Base-by-base conservation (phyloP, 92 coral and sea anemone genomes). In the Palythoa grandis region DNA sequence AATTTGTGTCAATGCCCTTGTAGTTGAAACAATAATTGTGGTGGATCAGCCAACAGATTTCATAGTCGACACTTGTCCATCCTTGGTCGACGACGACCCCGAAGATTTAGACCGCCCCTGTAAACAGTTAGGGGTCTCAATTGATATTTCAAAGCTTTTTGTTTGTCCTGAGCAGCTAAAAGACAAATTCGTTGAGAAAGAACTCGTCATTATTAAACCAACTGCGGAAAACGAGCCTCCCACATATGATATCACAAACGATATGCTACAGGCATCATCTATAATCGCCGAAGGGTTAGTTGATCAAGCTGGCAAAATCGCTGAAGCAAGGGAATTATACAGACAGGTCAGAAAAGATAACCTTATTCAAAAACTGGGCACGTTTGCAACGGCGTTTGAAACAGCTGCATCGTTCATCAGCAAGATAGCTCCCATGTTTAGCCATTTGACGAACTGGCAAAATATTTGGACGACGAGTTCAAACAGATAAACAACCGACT, bases 1-100 rank as follows among this genome's bases (percentile, higher is more conserved):
- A 52, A 83, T 83, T 38, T 83, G 87, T 39, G 83, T 83, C 52
- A 29, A 83, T 8, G 85, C 87, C 37, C 87, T 83, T n/a, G 87
- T 83, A n/a, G 66, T 83, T 4, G 76, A 83, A 35, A 83, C 87
- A 63, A 37, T 29, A 13, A 52, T 72, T 1, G 35, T 83, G 57
- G 77, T 83, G n/a, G 87, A 83, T 52, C 56, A 52, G 56, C 56
- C 5, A 52, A 52, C 56, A 52, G 56, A 52, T 52, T 52, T 52
- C 56, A 52, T 52, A 11, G n/a, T n/a, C n/a, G 11, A 52, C 56
- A 52, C 56, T 11, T 52, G 56, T 52, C 56, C 56, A 5, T 52
- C 56, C 56, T 52, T 11, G 56, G 5, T 11, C n/a, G n/a, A n/a
- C n/a, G n/a, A n/a, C n/a, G n/a, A n/a, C 56, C 56, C 56, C 56